These are phyloP conservation scores for Rhynchopsitta pachyrhyncha DNA, from an alignment of 2,113 vertebrate species.

Conservation along the genomic window DNA sequence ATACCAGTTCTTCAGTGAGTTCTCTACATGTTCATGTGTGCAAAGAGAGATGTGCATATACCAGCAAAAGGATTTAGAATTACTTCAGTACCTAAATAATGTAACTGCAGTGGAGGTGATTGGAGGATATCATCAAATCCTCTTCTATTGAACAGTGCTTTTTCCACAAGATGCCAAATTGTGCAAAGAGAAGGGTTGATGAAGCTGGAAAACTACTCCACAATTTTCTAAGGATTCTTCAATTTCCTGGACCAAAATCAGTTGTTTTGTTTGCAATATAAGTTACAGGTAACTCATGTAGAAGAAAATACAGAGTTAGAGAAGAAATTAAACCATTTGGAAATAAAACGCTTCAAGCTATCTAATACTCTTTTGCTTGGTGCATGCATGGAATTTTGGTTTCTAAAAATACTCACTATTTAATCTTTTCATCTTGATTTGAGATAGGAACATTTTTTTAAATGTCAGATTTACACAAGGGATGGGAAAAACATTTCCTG, in stretches of 20 bases:
- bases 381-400: not conserved
- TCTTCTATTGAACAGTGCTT: not conserved
- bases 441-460: not conserved
- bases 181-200: not conserved
- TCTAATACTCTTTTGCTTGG: not conserved
- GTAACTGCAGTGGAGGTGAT: not conserved
- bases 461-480: slow-evolving; percentile 40
- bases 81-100: not conserved
- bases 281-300: not conserved
- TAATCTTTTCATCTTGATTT: slow-evolving; percentile 19
- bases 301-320: not conserved
- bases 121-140: not conserved
- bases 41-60: not conserved
- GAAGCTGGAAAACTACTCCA: not conserved
- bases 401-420: slow-evolving; percentile 9
- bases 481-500: slow-evolving; percentile 58
- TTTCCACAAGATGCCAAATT: not conserved
- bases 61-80: not conserved
- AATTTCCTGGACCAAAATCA: not conserved
- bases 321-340: not conserved
- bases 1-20: not conserved
- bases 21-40: not conserved
- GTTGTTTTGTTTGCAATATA: not conserved
- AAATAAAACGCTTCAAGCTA: not conserved
- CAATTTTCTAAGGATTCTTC: not conserved